Conservation (phyloP, 2,797 vertebrate species). For the Oryzias dopingdopingensis region DNA sequence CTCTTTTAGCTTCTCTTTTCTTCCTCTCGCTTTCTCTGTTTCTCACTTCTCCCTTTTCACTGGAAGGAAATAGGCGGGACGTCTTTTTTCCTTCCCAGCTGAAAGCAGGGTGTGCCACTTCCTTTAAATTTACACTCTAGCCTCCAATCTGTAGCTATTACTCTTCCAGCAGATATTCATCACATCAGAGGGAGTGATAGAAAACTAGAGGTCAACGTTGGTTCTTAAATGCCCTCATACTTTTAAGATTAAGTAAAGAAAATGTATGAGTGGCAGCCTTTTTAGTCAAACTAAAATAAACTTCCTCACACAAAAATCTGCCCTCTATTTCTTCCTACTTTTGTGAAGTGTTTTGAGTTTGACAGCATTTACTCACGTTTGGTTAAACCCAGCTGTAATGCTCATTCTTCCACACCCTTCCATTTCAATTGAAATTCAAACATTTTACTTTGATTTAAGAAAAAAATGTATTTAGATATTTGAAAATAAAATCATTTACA, state of each 20-base stretch:
- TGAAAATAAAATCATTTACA: too few relatives aligned
- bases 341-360: too few relatives aligned
- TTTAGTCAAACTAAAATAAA: too few relatives aligned
- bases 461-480: too few relatives aligned
- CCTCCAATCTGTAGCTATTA: conserved; percentile 27
- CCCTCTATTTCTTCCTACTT: too few relatives aligned
- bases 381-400: too few relatives aligned
- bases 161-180: conserved; percentile 2
- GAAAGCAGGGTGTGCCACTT: conserved; percentile 54
- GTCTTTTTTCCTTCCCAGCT: conserved; percentile 48
- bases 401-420: background rate
- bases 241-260: background rate
- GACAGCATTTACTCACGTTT: too few relatives aligned
- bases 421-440: background rate
- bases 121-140: conserved; percentile 38
- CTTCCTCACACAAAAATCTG: too few relatives aligned
- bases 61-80: conserved; percentile 62
- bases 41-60: conserved; percentile 31
- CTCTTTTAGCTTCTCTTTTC: conserved; percentile 8
- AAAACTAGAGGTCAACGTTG: background rate
- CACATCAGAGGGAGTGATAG: background rate
- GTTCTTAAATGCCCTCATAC: too few relatives aligned
- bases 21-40: conserved; percentile 25
- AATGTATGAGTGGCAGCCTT: too few relatives aligned
- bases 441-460: too few relatives aligned